Evolutionary conservation across 1,140 invertebrate genomes (phyloP), one percentile per base, ranked within the genome.

Genomic region (Drosophila varians): DNA sequence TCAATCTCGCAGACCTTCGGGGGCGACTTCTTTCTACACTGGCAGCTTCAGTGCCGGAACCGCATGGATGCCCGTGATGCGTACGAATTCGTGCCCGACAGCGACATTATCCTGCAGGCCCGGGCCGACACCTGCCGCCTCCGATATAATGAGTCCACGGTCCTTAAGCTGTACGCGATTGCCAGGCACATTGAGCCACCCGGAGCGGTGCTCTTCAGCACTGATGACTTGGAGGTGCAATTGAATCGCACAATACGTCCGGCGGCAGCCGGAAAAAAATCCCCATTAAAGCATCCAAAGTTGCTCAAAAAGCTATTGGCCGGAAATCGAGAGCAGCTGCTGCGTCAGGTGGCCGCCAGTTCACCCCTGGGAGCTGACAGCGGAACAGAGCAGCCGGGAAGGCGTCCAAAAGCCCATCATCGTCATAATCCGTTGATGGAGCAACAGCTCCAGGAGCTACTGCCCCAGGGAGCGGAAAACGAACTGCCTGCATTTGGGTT

Each of bases 111-210:
- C 65, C 92, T 94, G 14, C 93, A 95, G 88, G 94, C 93, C 47
- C 90, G 93, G 4, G 93, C 94, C 0, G 95, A 96, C 90, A 92
- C 96, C 11, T 97, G 96, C 78, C 93, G 93, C 74, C 76, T 96
- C 8, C 90, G 95, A n/a, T 96, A 96, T 73, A 96, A 96, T 79
- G 92, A 94, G 34, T 93, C 94, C 46, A 90, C 94, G 31, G 92
- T 94, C 28, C 93, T 94, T 12, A 94, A 94, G 82, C 90, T 97
- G 3, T 94, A 94, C 69, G 96, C 94, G 0, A 91, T 96, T n/a
- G 95, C 93, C 69, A 92, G 94, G 71, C 94, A 94, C 66, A 93
- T 95, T 21, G 93, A 93, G 55, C 93, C 94, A 19, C 95, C 95
- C 9, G 96, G 96, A n/a, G 83, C 93, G 28, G 90, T 93, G 9